These are phyloP conservation scores for Nematolebias whitei DNA, from an alignment of 2,113 vertebrate genomes.

Conservation along the genomic window DNA sequence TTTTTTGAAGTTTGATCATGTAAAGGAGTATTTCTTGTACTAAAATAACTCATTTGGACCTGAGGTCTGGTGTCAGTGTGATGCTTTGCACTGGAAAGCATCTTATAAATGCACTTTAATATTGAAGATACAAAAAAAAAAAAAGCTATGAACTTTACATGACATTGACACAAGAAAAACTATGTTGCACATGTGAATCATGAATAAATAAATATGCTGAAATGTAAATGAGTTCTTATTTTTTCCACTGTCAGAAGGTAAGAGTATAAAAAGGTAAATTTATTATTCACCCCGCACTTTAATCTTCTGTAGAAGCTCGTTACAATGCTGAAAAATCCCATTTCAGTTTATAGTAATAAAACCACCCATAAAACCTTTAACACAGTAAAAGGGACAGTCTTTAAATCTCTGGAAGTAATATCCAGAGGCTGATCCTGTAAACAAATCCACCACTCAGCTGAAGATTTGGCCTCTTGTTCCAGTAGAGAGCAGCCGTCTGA, in stretches of 20 bases:
- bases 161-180: not conserved
- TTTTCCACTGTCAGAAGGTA: slow-evolving; percentile 35
- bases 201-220: slow-evolving; percentile 31
- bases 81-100: not conserved
- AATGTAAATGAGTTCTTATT: slow-evolving; percentile 48
- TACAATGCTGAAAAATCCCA: slow-evolving; percentile 21
- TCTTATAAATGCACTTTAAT: slow-evolving; percentile 29
- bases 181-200: slow-evolving; percentile 20
- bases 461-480: slow-evolving; percentile 17
- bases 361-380: not conserved
- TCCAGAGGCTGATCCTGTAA: slow-evolving; percentile 5
- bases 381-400: slow-evolving; percentile 10
- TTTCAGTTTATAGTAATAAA: slow-evolving; percentile 26
- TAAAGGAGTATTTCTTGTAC: not conserved
- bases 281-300: slow-evolving; percentile 6
- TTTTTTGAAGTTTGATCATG: not conserved
- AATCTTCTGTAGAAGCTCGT: slow-evolving; percentile 31
- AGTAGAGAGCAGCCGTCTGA: slow-evolving; percentile 5
- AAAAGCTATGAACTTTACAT: not conserved
- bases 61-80: not conserved
- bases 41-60: not conserved
- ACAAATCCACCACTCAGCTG: slow-evolving; percentile 11
- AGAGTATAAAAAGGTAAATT: slow-evolving; percentile 44
- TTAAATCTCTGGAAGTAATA: not conserved
- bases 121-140: not conserved